These are phyloP conservation scores for Dicroscelio sp. DNA, from an alignment of 2,888 invertebrate species.

Conservation along the genomic window DNA sequence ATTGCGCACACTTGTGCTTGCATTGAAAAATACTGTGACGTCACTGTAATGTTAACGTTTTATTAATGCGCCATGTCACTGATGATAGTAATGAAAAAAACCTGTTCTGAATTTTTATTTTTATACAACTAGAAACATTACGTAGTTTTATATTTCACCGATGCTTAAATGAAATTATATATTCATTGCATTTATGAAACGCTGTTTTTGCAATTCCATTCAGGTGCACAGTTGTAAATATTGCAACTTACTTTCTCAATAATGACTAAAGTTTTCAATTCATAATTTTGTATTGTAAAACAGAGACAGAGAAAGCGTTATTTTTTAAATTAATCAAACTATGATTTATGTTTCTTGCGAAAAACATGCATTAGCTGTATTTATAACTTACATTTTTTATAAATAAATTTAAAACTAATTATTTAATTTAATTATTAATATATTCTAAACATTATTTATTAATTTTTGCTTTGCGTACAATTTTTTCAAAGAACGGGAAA, in stretches of 20 bases:
- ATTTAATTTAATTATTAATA: too few relatives aligned
- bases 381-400: too few relatives aligned
- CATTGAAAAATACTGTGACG: slow-evolving; percentile 34
- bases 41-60: slow-evolving; percentile 36
- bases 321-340: too few relatives aligned
- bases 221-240: slow-evolving; percentile 5
- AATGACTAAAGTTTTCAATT: too few relatives aligned
- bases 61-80: slow-evolving; percentile 31
- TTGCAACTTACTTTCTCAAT: background rate
- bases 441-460: too few relatives aligned
- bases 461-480: too few relatives aligned
- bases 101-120: slow-evolving; percentile 32
- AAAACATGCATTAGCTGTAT: too few relatives aligned
- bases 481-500: too few relatives aligned
- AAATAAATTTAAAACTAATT: too few relatives aligned
- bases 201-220: slow-evolving; percentile 19
- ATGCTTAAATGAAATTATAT: slow-evolving; percentile 42
- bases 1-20: background rate
- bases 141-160: slow-evolving; percentile 24
- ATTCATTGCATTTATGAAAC: slow-evolving; percentile 46
- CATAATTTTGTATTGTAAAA: too few relatives aligned
- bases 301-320: too few relatives aligned
- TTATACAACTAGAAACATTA: background rate
- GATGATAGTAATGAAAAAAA: slow-evolving; percentile 28
- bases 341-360: too few relatives aligned